A percentile compares a stretch with the other conserved stretches of the same genome.
Conservation (phyloP, 2,888 invertebrate species). For the Andrena minutula region DNA sequence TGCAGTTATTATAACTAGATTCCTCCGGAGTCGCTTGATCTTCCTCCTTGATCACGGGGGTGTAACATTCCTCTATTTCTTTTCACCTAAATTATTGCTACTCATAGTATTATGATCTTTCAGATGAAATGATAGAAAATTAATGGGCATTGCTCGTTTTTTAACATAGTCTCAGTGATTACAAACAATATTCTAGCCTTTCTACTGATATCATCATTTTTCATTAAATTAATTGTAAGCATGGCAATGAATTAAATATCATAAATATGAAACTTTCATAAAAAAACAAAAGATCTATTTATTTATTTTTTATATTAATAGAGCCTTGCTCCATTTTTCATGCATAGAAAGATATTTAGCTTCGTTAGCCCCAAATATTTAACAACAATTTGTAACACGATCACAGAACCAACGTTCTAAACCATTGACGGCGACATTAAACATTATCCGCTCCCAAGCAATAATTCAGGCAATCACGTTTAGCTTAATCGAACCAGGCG, state of each 20-base stretch:
- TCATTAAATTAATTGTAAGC: too few species aligned
- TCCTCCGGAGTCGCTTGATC: slow-evolving; percentile 4
- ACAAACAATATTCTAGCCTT: too few species aligned
- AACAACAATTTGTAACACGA: not conserved
- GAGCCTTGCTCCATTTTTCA: too few species aligned
- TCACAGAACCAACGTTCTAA: not conserved
- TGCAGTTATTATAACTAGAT: slow-evolving; percentile 12
- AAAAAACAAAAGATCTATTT: too few species aligned
- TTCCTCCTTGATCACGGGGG: not conserved
- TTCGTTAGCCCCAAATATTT: not conserved
- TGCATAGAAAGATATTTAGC: not conserved
- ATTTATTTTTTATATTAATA: not conserved
- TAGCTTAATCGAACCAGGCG: not conserved
- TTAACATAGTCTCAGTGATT: too few species aligned
- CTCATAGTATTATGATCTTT: not conserved
- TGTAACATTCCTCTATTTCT: slow-evolving; percentile 10
- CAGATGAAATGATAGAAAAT: too few species aligned
- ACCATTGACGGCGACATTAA: not conserved
- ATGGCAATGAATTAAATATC: too few species aligned
- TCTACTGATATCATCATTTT: too few species aligned
- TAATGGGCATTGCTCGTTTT: too few species aligned
- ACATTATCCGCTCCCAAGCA: not conserved
- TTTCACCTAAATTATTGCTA: not conserved
- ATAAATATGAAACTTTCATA: too few species aligned
- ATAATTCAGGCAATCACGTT: not conserved